These are phyloP conservation scores for Solea solea DNA, from an alignment of 2,113 vertebrate genomes.

Conservation along the genomic window DNA sequence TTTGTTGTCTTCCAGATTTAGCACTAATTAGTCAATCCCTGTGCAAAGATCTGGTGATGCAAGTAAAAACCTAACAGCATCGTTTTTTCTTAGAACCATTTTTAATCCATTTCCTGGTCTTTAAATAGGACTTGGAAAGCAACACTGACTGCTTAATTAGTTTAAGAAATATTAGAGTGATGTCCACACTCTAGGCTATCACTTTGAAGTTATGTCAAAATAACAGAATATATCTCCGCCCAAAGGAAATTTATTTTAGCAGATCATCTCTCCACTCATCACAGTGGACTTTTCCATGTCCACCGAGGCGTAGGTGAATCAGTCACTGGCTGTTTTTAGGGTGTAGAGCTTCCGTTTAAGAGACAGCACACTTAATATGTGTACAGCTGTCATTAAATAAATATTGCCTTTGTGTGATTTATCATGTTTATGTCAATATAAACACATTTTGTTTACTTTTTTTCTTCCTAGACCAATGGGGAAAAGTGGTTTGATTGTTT, in stretches of 20 bases:
- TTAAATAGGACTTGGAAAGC: constrained; percentile 47
- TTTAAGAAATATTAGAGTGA: constrained; percentile 47
- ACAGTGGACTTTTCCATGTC: constrained; percentile 18
- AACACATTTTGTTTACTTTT: neutral
- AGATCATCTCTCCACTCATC: constrained; percentile 8
- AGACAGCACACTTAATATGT: neutral
- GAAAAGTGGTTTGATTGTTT: neutral
- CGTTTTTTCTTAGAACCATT: constrained; percentile 32
- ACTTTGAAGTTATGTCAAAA: constrained; percentile 58
- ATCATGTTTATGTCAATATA: constrained; percentile 37
- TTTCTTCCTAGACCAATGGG: neutral
- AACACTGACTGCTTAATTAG: constrained; percentile 51
- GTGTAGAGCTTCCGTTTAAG: neutral
- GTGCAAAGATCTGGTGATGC: constrained; percentile 53
- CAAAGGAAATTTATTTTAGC: constrained; percentile 18
- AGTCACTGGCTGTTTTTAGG: constrained; percentile 12
- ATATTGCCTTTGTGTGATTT: constrained; percentile 7
- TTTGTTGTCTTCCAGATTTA: constrained; percentile 40
- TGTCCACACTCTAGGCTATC: constrained; percentile 40
- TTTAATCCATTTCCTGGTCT: constrained; percentile 35
- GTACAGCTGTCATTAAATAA: constrained; percentile 1
- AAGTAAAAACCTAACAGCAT: constrained; percentile 35
- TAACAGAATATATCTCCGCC: constrained; percentile 25
- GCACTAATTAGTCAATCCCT: constrained; percentile 54
- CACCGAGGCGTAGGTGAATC: constrained; percentile 1